Conservation (phyloP, 2,797 vertebrate genomes). For the Diplodus puntazzo region DNA sequence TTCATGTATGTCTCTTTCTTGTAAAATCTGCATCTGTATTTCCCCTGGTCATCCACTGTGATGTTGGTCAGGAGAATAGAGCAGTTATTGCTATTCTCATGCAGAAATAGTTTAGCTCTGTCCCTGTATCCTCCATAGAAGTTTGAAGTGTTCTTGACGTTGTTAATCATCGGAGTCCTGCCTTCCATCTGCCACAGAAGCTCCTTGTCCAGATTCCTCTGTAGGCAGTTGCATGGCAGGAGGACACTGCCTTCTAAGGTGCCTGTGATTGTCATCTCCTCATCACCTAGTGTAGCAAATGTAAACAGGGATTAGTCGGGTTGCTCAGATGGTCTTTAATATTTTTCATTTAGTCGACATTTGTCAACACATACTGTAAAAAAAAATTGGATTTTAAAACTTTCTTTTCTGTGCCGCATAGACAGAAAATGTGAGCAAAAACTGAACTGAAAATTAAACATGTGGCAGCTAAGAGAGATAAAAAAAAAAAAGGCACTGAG, state of each 20-base stretch:
- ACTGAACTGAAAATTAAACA: no score
- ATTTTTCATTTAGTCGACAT: background rate
- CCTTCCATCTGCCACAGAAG: constrained; percentile 52
- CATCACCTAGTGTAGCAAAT: constrained; percentile 31
- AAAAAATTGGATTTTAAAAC: no score
- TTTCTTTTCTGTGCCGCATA: no score
- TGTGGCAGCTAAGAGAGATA: no score
- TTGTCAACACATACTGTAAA: background rate
- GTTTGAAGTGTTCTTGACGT: fast-evolving
- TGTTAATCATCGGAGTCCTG: fast-evolving
- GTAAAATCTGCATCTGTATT: constrained; percentile 21
- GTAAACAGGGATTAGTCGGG: background rate
- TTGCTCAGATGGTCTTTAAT: background rate
- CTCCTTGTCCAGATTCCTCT: fast-evolving
- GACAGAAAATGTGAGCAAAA: no score
- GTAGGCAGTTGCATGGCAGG: constrained; percentile 58
- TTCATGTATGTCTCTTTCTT: fast-evolving
- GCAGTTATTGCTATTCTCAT: constrained; percentile 38
- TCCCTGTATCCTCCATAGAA: fast-evolving
- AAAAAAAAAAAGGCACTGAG: no score
- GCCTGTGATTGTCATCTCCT: fast-evolving
- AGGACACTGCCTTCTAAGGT: background rate
- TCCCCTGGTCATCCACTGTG: background rate
- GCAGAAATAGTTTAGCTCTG: background rate
- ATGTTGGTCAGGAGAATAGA: constrained; percentile 57